Evolutionary conservation across 2,888 invertebrate species (phyloP), one percentile per base, ranked within the genome.

Genomic region (Criorhina ranunculi): DNA sequence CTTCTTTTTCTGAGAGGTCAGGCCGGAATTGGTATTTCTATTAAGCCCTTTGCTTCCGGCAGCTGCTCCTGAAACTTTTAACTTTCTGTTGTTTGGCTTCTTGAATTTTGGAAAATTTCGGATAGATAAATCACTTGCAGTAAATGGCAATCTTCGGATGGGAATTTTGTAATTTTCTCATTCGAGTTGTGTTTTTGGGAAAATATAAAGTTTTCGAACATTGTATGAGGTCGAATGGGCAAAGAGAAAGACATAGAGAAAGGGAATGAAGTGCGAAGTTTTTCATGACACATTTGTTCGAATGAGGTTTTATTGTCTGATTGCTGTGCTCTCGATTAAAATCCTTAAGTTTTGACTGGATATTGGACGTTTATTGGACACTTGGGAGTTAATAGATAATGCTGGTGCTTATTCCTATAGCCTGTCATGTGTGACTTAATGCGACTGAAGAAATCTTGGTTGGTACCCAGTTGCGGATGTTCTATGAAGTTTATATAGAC

Each of bases 51-150:
- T 66, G 80, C 60, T 85, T 64, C 60, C 70, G 76, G 49, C 85
- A 86, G 85, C 80, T 86, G 85, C 62, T 79, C 51, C 42, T 69
- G 64, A 60, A 86, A 86, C 76, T 86, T 86, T 86, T 70, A 72
- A 86, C 80, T 80, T 86, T 79, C 49, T 76, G 66, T 66, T 75
- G 37, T 70, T 80, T 83, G 79, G 75, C 57, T 86, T 72, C 83
- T 79, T 85, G 75, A 69, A 70, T 77, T 83, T 83, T 62, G 40
- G 60, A 53, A 80, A 79, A 70, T 59, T 78, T 80, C 53, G 11
- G 24, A 75, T 53, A 75, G 62, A 85, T 85, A 85, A 85, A 85
- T 85, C 85, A 85, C 79, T 85, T 85, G 75, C 75, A 85, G 72
- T 83, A 81, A 83, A 83, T 79, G 79, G 79, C 79, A 83, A 83